Evolutionary conservation across 2,797 vertebrate genomes (phyloP).

Genomic region (Botia kubotai): DNA sequence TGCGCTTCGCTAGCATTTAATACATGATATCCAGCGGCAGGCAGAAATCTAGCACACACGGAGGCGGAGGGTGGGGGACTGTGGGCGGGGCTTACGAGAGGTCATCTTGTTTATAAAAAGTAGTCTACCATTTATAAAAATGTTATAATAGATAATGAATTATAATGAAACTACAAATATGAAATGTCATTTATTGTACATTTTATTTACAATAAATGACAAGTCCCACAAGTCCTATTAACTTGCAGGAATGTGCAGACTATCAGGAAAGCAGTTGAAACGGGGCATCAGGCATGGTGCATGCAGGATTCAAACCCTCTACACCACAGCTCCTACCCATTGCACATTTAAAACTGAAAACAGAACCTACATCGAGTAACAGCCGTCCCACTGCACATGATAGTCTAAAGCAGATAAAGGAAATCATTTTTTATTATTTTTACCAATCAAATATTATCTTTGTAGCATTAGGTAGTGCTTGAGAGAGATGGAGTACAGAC

Average conservation of each 20-base stretch:
- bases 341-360: not conserved
- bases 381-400: not conserved
- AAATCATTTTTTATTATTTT: not conserved
- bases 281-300: not conserved
- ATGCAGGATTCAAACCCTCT: not conserved
- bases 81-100: slow-evolving; percentile 27
- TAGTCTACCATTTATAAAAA: no score
- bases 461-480: not conserved
- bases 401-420: not conserved
- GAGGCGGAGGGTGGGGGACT: slow-evolving; percentile 15
- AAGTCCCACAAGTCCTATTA: not conserved
- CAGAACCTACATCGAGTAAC: not conserved
- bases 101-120: slow-evolving; percentile 25
- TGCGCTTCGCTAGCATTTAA: slow-evolving; percentile 51
- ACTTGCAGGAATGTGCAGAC: not conserved
- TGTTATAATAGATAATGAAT: no score
- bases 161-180: no score
- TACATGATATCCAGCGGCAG: slow-evolving; percentile 47
- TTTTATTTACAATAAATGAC: no score
- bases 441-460: not conserved
- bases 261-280: not conserved
- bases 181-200: not conserved
- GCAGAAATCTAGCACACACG: slow-evolving; percentile 41
- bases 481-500: not conserved
- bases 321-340: not conserved